Conservation (phyloP, 2,113 vertebrate genomes). For the Myiopsitta monachus region DNA sequence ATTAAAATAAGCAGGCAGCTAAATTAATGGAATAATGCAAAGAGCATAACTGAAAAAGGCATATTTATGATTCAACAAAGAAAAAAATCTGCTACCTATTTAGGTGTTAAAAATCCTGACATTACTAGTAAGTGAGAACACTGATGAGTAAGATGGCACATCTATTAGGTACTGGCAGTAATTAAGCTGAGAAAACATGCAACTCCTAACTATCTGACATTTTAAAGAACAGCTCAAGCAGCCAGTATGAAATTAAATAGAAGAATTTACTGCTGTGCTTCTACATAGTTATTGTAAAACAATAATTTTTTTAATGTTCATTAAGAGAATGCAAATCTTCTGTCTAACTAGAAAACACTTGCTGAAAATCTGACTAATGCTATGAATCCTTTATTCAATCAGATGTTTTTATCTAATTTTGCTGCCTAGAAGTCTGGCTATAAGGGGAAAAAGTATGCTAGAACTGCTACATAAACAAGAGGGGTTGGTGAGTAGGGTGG, state of each 20-base stretch:
- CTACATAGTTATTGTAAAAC: background rate
- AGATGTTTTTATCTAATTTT: background rate
- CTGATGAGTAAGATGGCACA: background rate
- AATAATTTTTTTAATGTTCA: background rate
- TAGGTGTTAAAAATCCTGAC: background rate
- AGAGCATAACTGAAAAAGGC: background rate
- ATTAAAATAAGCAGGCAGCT: background rate
- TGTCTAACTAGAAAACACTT: background rate
- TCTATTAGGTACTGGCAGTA: background rate
- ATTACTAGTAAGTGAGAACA: background rate
- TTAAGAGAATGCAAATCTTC: background rate
- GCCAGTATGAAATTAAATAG: background rate
- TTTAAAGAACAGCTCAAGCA: background rate
- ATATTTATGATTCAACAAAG: background rate
- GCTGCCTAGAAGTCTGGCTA: background rate
- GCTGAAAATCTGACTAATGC: background rate
- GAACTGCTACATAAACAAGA: background rate
- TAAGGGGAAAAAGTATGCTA: background rate
- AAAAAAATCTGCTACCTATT: background rate
- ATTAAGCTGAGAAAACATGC: background rate
- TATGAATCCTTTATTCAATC: background rate
- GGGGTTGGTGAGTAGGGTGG: background rate
- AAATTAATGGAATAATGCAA: background rate
- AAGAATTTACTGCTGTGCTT: background rate
- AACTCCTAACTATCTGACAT: background rate